Evolutionary conservation across 2,797 vertebrate species (phyloP), one percentile per base, ranked within the genome.

Genomic region (Holocentrus rufus): DNA sequence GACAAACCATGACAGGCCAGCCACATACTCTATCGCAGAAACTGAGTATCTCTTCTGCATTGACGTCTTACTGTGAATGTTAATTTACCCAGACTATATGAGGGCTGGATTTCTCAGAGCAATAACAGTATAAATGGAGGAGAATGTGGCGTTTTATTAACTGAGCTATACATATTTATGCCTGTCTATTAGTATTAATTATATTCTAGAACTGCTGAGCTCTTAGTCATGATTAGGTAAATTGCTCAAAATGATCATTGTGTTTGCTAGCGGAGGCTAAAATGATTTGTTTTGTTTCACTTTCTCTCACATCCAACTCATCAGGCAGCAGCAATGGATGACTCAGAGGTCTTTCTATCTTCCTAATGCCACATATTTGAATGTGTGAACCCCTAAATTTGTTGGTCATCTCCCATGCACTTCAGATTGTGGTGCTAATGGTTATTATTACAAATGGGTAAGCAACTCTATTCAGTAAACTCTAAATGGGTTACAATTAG

Each of bases 151-250:
- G 15, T 31, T 72, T 82, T 49, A 56, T 60, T 8, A 46, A 34
- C 15, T 0, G 14, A 56, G 31, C 25, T 72, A 61, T 59, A 71
- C 81, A 85, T 86, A 86, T 83, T 84, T 65, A 82, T 65, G 57
- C 4, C 15, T 1, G 0, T 57, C 60, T 56, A 27, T 65, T 79
- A 57, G 25, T 66, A 49, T 72, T 63, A 53, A 78, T 81, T 56
- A 69, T 72, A 74, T 58, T 4, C 69, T 50, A 52, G 62, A 84
- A 79, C 73, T 85, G 71, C 3, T 64, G 65, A 76, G 44, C 52
- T 62, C 20, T 44, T 44, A 44, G 42, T 66, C n/a, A 18, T 66
- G 75, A 77, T 77, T 47, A 56, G 56, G 58, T 64, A n/a, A 81
- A 70, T 27, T 68, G 60, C 17, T 42, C 34, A 68, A 76, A 83